Evolutionary conservation across 2,888 invertebrate species (phyloP).

Genomic region (Brachyopa scutellaris): DNA sequence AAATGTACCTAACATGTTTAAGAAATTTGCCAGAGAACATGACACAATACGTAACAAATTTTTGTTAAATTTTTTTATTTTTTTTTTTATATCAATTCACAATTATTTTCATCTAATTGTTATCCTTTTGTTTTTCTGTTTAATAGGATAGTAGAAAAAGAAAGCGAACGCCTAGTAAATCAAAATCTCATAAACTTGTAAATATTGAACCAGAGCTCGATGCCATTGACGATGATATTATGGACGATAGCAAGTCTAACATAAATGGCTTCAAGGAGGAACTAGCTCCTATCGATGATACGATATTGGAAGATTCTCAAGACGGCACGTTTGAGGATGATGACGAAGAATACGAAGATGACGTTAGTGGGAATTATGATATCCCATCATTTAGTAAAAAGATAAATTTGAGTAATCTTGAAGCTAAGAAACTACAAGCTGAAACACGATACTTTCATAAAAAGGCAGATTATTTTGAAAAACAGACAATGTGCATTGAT

Average conservation of each 20-base stretch:
- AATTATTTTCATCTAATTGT: neutral
- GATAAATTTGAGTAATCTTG: slow-evolving; percentile 4
- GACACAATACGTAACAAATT: too few species aligned
- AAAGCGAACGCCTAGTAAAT: slow-evolving; percentile 20
- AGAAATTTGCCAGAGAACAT: too few species aligned
- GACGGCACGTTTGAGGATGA: slow-evolving; percentile 37
- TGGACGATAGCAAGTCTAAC: slow-evolving; percentile 18
- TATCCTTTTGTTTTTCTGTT: neutral
- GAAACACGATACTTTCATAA: slow-evolving; percentile 53
- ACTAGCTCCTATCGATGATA: neutral
- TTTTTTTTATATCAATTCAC: too few species aligned
- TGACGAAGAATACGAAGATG: slow-evolving; percentile 21
- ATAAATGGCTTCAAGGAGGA: slow-evolving; percentile 44
- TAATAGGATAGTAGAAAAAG: slow-evolving; percentile 36
- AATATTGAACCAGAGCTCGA: slow-evolving; percentile 44
- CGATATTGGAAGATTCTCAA: slow-evolving; percentile 42
- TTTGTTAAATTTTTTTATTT: too few species aligned
- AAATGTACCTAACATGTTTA: too few species aligned
- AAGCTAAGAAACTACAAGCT: slow-evolving; percentile 52
- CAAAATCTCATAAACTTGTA: slow-evolving; percentile 28
- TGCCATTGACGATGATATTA: slow-evolving; percentile 20
- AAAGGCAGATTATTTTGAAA: slow-evolving; percentile 62
- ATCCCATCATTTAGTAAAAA: slow-evolving; percentile 2
- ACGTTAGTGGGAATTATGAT: slow-evolving; percentile 32
- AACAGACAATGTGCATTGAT: slow-evolving; percentile 44